Conservation (phyloP, 2,888 invertebrate genomes). For the Troides aeacus region DNA sequence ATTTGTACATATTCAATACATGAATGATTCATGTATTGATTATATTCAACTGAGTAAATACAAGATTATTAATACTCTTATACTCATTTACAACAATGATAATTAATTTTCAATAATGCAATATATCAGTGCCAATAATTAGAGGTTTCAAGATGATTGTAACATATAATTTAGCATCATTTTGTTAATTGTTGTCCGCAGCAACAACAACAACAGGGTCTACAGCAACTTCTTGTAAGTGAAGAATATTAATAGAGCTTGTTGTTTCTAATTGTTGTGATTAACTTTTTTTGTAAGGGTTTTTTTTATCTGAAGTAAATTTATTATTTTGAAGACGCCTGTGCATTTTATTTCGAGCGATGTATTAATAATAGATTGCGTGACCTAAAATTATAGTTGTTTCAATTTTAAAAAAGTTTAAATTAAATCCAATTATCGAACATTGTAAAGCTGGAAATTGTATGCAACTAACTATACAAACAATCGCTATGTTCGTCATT, state of each 20-base stretch:
- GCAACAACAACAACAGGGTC: slow-evolving; percentile 96
- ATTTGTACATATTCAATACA: neutral
- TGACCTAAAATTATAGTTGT: neutral
- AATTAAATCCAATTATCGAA: neutral
- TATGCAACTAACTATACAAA: slow-evolving; percentile 18
- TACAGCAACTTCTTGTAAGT: slow-evolving; percentile 96
- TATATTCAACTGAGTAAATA: neutral
- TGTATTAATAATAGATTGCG: too few relatives aligned
- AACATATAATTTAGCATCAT: slow-evolving; percentile 36
- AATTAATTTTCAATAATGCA: neutral
- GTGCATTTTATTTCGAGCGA: slow-evolving; percentile 22
- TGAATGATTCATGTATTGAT: too few relatives aligned
- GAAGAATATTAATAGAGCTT: slow-evolving; percentile 58
- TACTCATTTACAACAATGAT: neutral
- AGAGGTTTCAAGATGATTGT: slow-evolving; percentile 13
- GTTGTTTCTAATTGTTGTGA: slow-evolving; percentile 56
- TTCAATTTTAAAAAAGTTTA: slow-evolving; percentile 13
- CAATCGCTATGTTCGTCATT: slow-evolving; percentile 12
- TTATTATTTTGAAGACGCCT: slow-evolving; percentile 3
- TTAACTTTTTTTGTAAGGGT: slow-evolving; percentile 43
- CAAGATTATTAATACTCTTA: neutral
- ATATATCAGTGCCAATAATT: slow-evolving; percentile 29
- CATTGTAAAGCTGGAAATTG: slow-evolving; percentile 1
- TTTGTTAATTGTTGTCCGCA: slow-evolving; percentile 77
- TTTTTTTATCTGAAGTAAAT: slow-evolving; percentile 13